phyloP scores from a whole-genome alignment of 2,797 vertebrate species.

The Pangasius sanitwongsei region DNA sequence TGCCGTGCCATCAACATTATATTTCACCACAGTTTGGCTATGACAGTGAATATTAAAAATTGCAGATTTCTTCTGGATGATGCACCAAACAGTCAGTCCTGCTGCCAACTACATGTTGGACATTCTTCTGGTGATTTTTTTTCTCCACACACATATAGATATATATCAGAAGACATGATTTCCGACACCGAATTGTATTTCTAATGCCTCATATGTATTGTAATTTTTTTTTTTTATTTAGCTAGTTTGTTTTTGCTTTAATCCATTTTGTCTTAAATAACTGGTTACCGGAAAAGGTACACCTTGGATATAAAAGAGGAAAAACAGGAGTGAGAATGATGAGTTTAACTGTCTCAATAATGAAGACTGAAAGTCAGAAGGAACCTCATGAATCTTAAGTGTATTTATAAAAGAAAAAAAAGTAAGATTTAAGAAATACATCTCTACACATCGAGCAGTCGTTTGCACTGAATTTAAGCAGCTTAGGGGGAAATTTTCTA shows the following conservation, averaged over 20 bases:
- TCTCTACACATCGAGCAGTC: not conserved
- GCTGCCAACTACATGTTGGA: conserved; percentile 9
- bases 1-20: conserved; percentile 5
- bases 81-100: not conserved
- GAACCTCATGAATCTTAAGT: not conserved
- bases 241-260: not conserved
- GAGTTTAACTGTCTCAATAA: not conserved
- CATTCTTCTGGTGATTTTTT: not conserved
- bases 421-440: not conserved
- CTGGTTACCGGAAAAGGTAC: not conserved
- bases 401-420: not conserved
- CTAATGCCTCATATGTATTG: conserved; percentile 20
- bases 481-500: not conserved
- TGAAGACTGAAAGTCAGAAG: not conserved
- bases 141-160: not conserved
- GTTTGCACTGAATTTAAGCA: conserved; percentile 20
- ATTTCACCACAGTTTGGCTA: not conserved
- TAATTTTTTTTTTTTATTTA: not conserved
- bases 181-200: conserved; percentile 12
- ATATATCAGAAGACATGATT: not conserved
- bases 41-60: not conserved
- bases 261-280: conserved; percentile 7
- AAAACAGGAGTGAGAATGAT: not conserved
- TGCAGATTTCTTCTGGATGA: not conserved
- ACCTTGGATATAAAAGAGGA: not conserved